Evolutionary conservation across 1,140 invertebrate genomes (phyloP), one percentile per base, ranked within the genome.

Genomic region (Bombus polaris): DNA sequence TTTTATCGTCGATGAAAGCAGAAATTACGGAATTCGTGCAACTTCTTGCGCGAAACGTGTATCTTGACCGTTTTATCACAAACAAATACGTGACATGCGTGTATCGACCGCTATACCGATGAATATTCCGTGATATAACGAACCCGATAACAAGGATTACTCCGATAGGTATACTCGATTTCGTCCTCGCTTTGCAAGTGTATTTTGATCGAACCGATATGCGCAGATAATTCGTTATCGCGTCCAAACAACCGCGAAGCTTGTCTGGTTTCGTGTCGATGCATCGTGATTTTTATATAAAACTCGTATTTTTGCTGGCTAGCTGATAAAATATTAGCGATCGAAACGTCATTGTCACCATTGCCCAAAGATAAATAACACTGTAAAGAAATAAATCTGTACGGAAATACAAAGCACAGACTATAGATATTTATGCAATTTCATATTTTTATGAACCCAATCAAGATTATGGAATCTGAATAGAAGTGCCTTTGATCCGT

Each of bases 41-140:
- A 37, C 15, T 76, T 87, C 66, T 81, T 65, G 10, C 28, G 44
- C 57, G 65, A 39, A 39, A 39, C 79, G 65, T 66, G 71, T 66
- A 73, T 47, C 82, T 79, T 32, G 57, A 15, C 35, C 75, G 32
- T 80, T 57, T 85, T 88, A 89, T 88, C 72, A 35, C 35, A 72
- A 66, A 53, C 81, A 77, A 78, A 81, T 85, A 85, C 57, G 9
- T n/a, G 65, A 9, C 8, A 32, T 10, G 13, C n/a, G 44, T 22
- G 5, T 53, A 74, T 47, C 81, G 75, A n/a, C 15, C 35, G 75
- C 47, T n/a, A 22, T 15, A n/a, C 28, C 44, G 28, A 35, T 72
- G 72, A 75, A 66, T 75, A 66, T 83, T 32, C 35, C 25, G 13
- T 0, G 72, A 76, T 68, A 53, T 32, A 44, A 44, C 42, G 32